Percentiles rank a stretch among this genome's conserved stretches.
Evolutionary conservation across 1,140 invertebrate genomes (phyloP).

Genomic region (Euwallacea similis): DNA sequence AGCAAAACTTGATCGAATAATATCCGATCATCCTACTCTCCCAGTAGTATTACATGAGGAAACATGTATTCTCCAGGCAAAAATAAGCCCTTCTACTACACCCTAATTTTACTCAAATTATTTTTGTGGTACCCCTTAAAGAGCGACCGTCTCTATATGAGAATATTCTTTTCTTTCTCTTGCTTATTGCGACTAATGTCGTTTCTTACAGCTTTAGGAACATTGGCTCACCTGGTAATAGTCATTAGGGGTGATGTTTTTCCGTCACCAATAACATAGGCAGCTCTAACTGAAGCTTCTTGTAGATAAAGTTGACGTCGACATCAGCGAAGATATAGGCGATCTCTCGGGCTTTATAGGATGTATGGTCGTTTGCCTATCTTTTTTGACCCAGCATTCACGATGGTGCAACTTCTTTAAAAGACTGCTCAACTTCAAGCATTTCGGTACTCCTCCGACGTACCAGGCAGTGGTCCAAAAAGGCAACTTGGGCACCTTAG

Average conservation of each 20-base stretch:
- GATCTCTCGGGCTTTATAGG: constrained; percentile 24
- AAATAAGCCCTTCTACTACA: constrained; percentile 14
- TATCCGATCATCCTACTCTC: too few species aligned
- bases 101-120: constrained; percentile 1
- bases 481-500: constrained; percentile 17
- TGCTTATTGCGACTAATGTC: constrained; percentile 7
- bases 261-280: not conserved
- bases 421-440: constrained; percentile 8
- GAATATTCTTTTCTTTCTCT: constrained; percentile 2
- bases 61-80: constrained; percentile 12
- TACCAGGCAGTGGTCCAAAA: constrained; percentile 20
- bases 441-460: constrained; percentile 20
- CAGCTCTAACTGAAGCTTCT: not conserved
- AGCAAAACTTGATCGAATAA: too few species aligned
- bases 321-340: constrained; percentile 31
- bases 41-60: too few species aligned
- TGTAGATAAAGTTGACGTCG: constrained; percentile 20
- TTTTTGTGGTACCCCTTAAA: constrained; percentile 21
- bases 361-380: constrained; percentile 11
- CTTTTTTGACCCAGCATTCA: constrained; percentile 16
- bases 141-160: not conserved
- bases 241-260: not conserved
- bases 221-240: constrained; percentile 7
- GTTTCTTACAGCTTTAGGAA: constrained; percentile 9
- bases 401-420: constrained; percentile 26